phyloP scores from a whole-genome alignment of 2,888 invertebrate species.

The Drosophila paucipuncta region DNA sequence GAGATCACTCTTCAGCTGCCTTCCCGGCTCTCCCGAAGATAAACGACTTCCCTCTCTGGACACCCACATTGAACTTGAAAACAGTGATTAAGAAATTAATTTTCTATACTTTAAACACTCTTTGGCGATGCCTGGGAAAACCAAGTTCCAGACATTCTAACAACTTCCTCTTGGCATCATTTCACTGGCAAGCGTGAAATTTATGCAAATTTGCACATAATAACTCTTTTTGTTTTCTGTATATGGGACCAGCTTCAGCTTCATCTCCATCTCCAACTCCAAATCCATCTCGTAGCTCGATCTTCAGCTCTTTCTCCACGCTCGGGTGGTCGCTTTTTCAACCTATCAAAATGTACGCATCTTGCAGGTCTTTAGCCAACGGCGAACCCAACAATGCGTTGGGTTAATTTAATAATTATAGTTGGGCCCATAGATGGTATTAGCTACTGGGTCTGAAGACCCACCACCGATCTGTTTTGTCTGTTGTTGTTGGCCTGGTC shows the following conservation, averaged over 20 bases:
- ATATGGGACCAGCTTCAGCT: slow-evolving; percentile 19
- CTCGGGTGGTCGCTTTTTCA: slow-evolving; percentile 70
- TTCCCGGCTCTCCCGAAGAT: background rate
- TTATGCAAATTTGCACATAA: slow-evolving; percentile 80
- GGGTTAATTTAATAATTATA: slow-evolving; percentile 78
- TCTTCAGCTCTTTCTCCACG: slow-evolving; percentile 57
- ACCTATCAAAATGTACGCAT: slow-evolving; percentile 73
- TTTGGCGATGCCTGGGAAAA: slow-evolving; percentile 19
- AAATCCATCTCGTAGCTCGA: slow-evolving; percentile 36
- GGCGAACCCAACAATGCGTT: background rate
- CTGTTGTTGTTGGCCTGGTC: slow-evolving; percentile 36
- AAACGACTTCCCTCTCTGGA: slow-evolving; percentile 9
- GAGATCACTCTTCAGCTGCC: background rate
- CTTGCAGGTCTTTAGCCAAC: slow-evolving; percentile 58
- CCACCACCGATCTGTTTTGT: slow-evolving; percentile 50
- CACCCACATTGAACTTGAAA: slow-evolving; percentile 40
- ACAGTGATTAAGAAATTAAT: slow-evolving; percentile 59
- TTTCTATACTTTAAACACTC: slow-evolving; percentile 20
- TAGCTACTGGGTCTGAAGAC: slow-evolving; percentile 65
- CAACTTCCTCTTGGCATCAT: slow-evolving; percentile 56
- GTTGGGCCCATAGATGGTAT: slow-evolving; percentile 47
- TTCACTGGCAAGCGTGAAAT: slow-evolving; percentile 70
- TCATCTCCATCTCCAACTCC: slow-evolving; percentile 1
- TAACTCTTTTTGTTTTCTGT: slow-evolving; percentile 80
- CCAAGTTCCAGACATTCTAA: slow-evolving; percentile 28